Evolutionary conservation across 2,888 invertebrate genomes (phyloP), one percentile per base, ranked within the genome.

Genomic region (Drosophila prolongata): DNA sequence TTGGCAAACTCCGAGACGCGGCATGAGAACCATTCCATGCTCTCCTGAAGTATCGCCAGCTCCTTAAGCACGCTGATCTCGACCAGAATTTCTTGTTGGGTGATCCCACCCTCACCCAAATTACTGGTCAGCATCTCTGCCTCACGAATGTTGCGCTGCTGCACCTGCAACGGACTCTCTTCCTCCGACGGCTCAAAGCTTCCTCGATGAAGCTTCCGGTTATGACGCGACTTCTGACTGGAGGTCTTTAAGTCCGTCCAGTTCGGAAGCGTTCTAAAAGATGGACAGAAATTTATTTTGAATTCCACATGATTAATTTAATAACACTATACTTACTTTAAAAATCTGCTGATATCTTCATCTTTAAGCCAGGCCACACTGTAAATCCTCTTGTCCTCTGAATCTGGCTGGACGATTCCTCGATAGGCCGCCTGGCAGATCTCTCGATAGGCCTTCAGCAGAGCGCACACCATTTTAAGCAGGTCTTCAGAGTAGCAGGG

Each of bases 71-170:
- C 95, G 62, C 94, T 94, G 78, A 96, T 95, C 90, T 98, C 98
- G 0, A 96, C 95, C 27, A 99, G 94, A 68, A 99, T 96, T 92
- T 98, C 98, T 62, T 96, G 95, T 43, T 95, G 94, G 1, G 95
- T 95, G 24, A 98, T 96, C 30, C 96, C 96, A 6, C 97, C 96
- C 90, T 98, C 98, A 5, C 97, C 97, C 16, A 98, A 93, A 90
- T 98, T 98, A 64, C 97, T 96, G 14, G 98, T 98, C 10, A 99
- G 93, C 89, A 98, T 98, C 91, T 98, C 97, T 0, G 98, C 98
- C 92, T 99, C 99, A 58, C 97, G 95, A 61, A 96, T 94, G 91
- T 97, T 97, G 54, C 97, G 93, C 79, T 95, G 95, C 35, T 96
- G 93, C 50, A 97, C 94, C 90, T 97, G 96, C 81, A 96, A 94